Conservation (phyloP, 2,797 vertebrate species). For the Characodon lateralis region DNA sequence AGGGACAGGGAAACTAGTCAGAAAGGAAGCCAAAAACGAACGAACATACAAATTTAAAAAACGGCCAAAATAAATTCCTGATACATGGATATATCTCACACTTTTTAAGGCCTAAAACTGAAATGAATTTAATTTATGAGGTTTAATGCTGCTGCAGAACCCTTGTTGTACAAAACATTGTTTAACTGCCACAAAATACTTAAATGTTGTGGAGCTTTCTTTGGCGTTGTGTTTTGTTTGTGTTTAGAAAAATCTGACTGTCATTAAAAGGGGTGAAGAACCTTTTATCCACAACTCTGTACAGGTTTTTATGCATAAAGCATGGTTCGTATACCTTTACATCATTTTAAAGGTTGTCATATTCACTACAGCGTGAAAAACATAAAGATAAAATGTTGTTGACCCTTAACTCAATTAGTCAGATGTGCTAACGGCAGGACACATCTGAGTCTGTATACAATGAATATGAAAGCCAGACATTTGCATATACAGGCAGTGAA, state of each 20-base stretch:
- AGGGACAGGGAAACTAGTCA: background rate
- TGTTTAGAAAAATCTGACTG: background rate
- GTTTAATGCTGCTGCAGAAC: background rate
- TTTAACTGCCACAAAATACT: background rate
- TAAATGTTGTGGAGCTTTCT: background rate
- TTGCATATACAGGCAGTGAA: background rate
- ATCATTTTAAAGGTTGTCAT: background rate
- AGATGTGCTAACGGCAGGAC: background rate
- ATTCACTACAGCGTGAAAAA: background rate
- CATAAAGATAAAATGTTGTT: background rate
- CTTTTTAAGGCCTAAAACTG: too few relatives aligned
- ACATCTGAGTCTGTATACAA: background rate
- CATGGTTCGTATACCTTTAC: background rate
- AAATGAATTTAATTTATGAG: background rate
- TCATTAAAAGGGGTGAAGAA: background rate
- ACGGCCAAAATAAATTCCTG: background rate
- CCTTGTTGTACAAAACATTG: background rate
- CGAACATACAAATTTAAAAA: background rate
- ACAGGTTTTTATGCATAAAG: background rate
- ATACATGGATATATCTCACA: background rate
- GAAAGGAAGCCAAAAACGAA: background rate
- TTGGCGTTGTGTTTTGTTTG: background rate
- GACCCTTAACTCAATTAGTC: background rate
- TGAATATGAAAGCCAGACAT: too few relatives aligned
- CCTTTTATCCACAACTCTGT: background rate